phyloP scores from a whole-genome alignment of 2,888 invertebrate species.

The Syrphus vitripennis region DNA sequence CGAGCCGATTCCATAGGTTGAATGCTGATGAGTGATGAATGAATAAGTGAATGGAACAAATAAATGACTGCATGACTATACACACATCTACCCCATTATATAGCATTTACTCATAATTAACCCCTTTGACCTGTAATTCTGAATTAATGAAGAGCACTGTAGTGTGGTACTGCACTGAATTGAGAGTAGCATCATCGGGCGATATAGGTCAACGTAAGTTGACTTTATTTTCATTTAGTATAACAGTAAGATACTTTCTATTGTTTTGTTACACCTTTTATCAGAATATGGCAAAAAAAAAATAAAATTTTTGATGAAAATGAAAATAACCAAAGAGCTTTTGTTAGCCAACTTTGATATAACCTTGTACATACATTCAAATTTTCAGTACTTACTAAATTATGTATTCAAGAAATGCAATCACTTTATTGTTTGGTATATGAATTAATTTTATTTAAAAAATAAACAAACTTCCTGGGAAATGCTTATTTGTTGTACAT shows the following conservation, averaged over 20 bases:
- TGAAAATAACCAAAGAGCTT: too few species aligned
- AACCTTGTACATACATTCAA: neutral
- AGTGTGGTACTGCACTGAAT: too few species aligned
- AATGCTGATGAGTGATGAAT: neutral
- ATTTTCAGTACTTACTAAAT: too few species aligned
- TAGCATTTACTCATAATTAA: conserved; percentile 65
- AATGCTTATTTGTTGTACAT: too few species aligned
- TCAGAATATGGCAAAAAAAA: neutral
- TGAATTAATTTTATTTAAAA: too few species aligned
- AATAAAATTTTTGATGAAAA: neutral
- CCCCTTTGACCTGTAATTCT: conserved; percentile 64
- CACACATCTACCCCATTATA: conserved; percentile 14
- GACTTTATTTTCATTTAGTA: neutral
- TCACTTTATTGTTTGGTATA: too few species aligned
- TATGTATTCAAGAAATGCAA: too few species aligned
- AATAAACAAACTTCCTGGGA: too few species aligned
- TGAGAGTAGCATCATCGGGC: neutral
- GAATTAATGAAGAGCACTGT: conserved; percentile 61
- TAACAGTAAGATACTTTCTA: neutral
- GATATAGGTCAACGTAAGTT: conserved; percentile 51
- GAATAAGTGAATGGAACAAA: neutral
- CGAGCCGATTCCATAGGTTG: conserved; percentile 8
- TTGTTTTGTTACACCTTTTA: neutral
- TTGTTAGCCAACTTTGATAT: too few species aligned
- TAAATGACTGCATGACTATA: neutral